These are phyloP conservation scores for Serranus cabrilla DNA, from an alignment of 2,797 vertebrate genomes.

Conservation along the genomic window DNA sequence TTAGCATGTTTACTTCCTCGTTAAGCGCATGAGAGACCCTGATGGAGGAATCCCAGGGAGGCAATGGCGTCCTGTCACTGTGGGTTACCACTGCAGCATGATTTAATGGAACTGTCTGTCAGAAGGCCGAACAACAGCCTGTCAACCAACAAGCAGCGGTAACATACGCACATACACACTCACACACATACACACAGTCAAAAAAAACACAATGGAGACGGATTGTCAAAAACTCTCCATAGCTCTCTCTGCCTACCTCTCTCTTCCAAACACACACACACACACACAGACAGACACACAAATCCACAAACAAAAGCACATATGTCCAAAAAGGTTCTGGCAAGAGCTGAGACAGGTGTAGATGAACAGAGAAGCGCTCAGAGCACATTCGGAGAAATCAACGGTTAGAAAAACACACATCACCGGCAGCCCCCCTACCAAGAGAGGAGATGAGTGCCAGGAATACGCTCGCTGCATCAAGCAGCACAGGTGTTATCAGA, in stretches of 20 bases:
- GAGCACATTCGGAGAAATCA: slow-evolving; percentile 59
- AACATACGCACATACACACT: slow-evolving; percentile 43
- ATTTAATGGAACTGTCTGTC: slow-evolving; percentile 89
- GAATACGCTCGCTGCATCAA: slow-evolving; percentile 70
- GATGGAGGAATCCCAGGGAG: slow-evolving; percentile 81
- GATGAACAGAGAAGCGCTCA: slow-evolving; percentile 52
- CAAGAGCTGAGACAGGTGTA: slow-evolving; percentile 51
- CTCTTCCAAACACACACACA: not conserved
- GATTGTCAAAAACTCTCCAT: slow-evolving; percentile 56
- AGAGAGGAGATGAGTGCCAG: slow-evolving; percentile 69
- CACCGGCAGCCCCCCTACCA: slow-evolving; percentile 60
- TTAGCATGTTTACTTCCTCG: slow-evolving; percentile 86
- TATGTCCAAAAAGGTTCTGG: slow-evolving; percentile 66
- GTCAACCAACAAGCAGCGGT: slow-evolving; percentile 66
- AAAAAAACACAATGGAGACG: slow-evolving; percentile 37
- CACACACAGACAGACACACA: slow-evolving; percentile 5
- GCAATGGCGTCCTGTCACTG: slow-evolving; percentile 79
- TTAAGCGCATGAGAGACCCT: slow-evolving; percentile 82
- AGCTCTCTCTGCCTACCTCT: not conserved
- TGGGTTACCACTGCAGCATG: slow-evolving; percentile 79
- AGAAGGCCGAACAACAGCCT: slow-evolving; percentile 76
- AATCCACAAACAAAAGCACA: slow-evolving; percentile 52
- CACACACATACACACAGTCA: slow-evolving; percentile 9
- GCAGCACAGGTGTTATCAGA: slow-evolving; percentile 75
- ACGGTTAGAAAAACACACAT: slow-evolving; percentile 65